Evolutionary conservation across 2,888 invertebrate genomes (phyloP), one percentile per base, ranked within the genome.

Genomic region (Tetranychus piercei): DNA sequence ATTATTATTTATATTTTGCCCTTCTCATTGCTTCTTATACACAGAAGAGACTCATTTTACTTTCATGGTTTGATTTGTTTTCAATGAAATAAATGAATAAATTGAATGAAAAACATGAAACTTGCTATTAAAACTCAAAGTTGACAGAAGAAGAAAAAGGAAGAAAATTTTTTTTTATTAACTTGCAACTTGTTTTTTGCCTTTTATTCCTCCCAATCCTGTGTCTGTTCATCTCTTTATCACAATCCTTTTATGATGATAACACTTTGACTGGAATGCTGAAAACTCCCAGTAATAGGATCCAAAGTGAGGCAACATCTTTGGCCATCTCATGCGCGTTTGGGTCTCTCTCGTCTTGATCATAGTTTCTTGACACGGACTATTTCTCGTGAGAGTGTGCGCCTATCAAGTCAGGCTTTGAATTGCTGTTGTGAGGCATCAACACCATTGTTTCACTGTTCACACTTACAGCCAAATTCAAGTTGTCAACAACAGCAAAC

Each of bases 371-470:
- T 92, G 83, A 90, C 90, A 81, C 88, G 92, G 80, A 92, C 92
- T 80, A 88, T 90, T 78, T 92, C 92, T 74, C 87, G 89, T 79
- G 91, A 91, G 82, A 90, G 90, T 82, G 87, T 90, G 78, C 87
- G 88, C 79, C 72, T 73, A 23, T 75, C 76, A 64, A 75, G 72
- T 73, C 76, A 76, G 74, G 76, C 76, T 70, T 72, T 76, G 7
- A 75, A 76, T 69, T 73, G 73, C 23, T 73, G 71, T 34, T 71
- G 71, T 45, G 71, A 71, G 34, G n/a, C 71, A 44, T 45, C 43
- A 71, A 43, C 71, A 44, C 44, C 43, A 45, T 55, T 55, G 55
- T 55, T 55, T 55, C 55, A 55, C 55, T 55, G 55, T 55, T 55
- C 55, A 9, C 55, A 55, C 15, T 55, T 15, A 6, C 55, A 55